These are phyloP conservation scores for Agrypnia vestita DNA, from an alignment of 1,140 invertebrate genomes.

Conservation along the genomic window DNA sequence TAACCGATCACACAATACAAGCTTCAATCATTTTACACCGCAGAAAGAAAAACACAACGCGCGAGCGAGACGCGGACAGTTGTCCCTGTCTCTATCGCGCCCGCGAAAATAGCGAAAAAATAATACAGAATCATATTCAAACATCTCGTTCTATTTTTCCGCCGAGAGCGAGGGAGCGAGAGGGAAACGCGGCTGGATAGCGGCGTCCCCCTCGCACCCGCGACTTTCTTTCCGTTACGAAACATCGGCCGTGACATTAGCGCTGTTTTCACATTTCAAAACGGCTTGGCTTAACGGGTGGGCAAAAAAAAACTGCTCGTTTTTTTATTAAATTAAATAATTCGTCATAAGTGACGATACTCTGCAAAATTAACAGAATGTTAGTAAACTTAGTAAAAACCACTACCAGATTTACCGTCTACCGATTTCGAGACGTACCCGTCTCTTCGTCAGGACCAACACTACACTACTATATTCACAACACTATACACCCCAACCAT, in stretches of 20 bases:
- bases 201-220: conserved; percentile 1
- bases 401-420: too few relatives aligned
- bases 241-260: conserved; percentile 30
- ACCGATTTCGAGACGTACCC: too few relatives aligned
- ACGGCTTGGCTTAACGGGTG: neutral
- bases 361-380: too few relatives aligned
- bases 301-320: neutral
- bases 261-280: conserved; percentile 32
- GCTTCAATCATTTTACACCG: too few relatives aligned
- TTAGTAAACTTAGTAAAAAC: too few relatives aligned
- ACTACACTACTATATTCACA: too few relatives aligned
- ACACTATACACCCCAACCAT: too few relatives aligned
- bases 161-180: conserved; percentile 15
- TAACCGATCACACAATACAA: too few relatives aligned
- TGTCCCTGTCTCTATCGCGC: neutral
- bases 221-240: conserved; percentile 19
- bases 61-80: neutral
- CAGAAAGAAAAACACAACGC: too few relatives aligned
- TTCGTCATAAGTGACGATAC: too few relatives aligned
- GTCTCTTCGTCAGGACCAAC: too few relatives aligned
- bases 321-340: too few relatives aligned
- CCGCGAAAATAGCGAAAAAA: neutral
- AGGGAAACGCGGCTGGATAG: neutral
- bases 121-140: conserved; percentile 15
- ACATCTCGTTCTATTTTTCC: conserved; percentile 1